Conservation (phyloP, 1,140 invertebrate species). For the Neuroterus valhalla region DNA sequence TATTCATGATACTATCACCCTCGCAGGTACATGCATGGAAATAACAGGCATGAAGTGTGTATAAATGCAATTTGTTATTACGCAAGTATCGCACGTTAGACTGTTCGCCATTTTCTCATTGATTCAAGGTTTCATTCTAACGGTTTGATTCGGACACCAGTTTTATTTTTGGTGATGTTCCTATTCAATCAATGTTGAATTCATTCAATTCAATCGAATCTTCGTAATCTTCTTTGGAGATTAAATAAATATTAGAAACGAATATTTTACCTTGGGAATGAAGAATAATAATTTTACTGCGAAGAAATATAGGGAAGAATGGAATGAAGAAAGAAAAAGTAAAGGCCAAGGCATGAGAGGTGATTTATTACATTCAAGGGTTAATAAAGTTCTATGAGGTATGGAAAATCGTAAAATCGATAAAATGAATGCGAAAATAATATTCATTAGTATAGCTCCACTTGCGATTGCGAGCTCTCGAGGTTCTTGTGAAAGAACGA, state of each 20-base stretch:
- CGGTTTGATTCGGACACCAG: slow-evolving; percentile 3
- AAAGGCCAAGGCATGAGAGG: too few relatives aligned
- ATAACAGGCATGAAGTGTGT: not conserved
- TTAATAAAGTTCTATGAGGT: not conserved
- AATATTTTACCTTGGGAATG: too few relatives aligned
- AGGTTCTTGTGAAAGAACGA: slow-evolving; percentile 24
- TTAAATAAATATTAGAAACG: too few relatives aligned
- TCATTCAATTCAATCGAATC: not conserved
- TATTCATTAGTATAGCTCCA: not conserved
- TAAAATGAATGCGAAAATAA: slow-evolving; percentile 16
- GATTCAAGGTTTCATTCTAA: slow-evolving; percentile 44
- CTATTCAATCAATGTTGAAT: too few relatives aligned
- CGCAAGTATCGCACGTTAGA: slow-evolving; percentile 40
- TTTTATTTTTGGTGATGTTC: not conserved
- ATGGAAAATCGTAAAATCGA: not conserved
- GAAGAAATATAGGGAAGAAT: too few relatives aligned
- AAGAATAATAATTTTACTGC: too few relatives aligned
- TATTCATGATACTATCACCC: slow-evolving; percentile 38
- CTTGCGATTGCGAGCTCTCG: slow-evolving; percentile 13
- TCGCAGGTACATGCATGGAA: not conserved
- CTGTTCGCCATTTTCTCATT: slow-evolving; percentile 38
- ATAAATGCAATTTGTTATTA: slow-evolving; percentile 28
- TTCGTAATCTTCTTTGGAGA: too few relatives aligned
- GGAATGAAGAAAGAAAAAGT: too few relatives aligned
- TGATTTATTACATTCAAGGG: not conserved